These are phyloP conservation scores for Dicranocentrus wangi DNA, from an alignment of 2,888 invertebrate species.

Conservation along the genomic window DNA sequence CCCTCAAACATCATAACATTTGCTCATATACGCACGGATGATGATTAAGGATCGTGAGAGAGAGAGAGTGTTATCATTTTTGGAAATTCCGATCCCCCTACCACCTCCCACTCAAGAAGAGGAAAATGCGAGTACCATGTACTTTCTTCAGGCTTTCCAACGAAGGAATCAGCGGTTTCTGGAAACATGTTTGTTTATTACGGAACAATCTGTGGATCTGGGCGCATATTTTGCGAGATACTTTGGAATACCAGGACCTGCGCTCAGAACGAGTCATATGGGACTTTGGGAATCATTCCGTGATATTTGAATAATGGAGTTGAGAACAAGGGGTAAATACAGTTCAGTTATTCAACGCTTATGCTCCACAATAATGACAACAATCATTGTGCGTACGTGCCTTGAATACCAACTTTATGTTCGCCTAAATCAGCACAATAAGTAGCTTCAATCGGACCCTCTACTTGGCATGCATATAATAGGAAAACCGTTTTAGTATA, in stretches of 20 bases:
- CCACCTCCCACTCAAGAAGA: background rate
- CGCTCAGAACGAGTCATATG: background rate
- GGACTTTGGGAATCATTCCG: background rate
- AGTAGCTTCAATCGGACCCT: no score
- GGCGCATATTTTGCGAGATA: constrained; percentile 11
- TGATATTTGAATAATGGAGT: background rate
- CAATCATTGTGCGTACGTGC: constrained; percentile 40
- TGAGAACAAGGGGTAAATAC: constrained; percentile 11
- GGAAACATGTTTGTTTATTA: constrained; percentile 20
- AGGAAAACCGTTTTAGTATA: no score
- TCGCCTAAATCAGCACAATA: background rate
- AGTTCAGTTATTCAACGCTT: constrained; percentile 24
- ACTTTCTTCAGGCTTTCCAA: background rate
- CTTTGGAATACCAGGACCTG: no score
- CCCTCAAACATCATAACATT: constrained; percentile 23
- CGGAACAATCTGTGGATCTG: constrained; percentile 4
- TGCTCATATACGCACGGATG: constrained; percentile 18
- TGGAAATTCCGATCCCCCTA: background rate
- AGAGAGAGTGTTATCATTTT: constrained; percentile 29
- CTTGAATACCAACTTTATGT: background rate
- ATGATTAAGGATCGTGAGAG: constrained; percentile 26
- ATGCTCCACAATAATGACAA: constrained; percentile 37
- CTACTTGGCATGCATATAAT: no score
- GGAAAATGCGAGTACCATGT: background rate
- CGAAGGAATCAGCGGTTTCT: background rate